phyloP scores from a whole-genome alignment of 2,888 invertebrate genomes.

The Sinotaia quadrata region DNA sequence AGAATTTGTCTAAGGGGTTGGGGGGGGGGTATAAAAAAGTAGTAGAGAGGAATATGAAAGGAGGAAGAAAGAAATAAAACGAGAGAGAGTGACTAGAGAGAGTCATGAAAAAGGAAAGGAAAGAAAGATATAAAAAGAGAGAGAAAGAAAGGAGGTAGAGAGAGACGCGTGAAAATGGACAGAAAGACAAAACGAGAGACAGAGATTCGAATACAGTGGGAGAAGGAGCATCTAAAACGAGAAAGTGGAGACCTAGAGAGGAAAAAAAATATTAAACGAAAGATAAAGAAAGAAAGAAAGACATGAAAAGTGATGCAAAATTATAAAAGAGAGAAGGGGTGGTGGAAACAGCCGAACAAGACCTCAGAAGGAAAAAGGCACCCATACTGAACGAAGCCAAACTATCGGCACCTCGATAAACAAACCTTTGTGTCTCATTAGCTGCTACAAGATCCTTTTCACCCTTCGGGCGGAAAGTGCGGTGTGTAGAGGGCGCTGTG shows the following conservation, averaged over 20 bases:
- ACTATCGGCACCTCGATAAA: background rate
- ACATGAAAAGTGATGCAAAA: background rate
- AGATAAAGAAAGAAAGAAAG: background rate
- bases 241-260: background rate
- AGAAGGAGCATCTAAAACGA: background rate
- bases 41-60: too few relatives aligned
- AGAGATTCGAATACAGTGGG: background rate
- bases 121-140: background rate
- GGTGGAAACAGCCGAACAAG: background rate
- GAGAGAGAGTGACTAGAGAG: too few relatives aligned
- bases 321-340: background rate
- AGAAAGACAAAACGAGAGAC: background rate
- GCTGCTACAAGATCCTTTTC: background rate
- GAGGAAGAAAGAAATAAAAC: too few relatives aligned
- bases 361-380: background rate
- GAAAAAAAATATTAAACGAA: background rate
- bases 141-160: background rate
- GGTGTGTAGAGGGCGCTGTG: background rate
- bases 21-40: too few relatives aligned
- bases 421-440: too few relatives aligned
- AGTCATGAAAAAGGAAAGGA: too few relatives aligned
- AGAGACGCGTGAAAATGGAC: background rate
- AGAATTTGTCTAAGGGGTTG: too few relatives aligned
- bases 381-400: background rate
- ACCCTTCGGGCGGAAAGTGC: background rate